Percentiles rank a stretch among this genome's conserved stretches.
phyloP scores from a whole-genome alignment of 1,140 invertebrate species.

The Lasioglossum albipes region DNA sequence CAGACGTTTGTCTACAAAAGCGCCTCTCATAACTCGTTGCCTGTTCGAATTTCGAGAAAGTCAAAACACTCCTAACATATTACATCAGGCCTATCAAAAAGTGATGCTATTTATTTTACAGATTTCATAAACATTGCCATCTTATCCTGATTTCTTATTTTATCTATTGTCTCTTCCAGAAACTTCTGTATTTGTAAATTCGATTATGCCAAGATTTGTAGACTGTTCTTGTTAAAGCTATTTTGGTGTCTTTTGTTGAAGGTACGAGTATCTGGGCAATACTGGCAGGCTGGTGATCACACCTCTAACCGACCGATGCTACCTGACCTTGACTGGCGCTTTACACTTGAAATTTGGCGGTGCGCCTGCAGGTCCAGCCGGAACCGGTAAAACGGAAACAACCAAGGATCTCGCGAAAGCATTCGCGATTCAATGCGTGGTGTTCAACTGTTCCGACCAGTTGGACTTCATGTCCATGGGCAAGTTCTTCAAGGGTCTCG shows the following conservation, averaged over 20 bases:
- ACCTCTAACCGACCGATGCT: slow-evolving; percentile 88
- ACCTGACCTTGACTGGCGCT: slow-evolving; percentile 85
- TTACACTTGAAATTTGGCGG: slow-evolving; percentile 87
- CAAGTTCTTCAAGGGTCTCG: slow-evolving; percentile 83
- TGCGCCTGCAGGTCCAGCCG: slow-evolving; percentile 87
- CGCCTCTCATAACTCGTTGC: too few relatives aligned
- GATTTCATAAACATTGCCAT: too few relatives aligned
- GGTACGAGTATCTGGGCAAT: slow-evolving; percentile 85
- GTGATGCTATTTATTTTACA: too few relatives aligned
- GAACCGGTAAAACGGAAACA: slow-evolving; percentile 89
- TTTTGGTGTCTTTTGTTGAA: slow-evolving; percentile 4
- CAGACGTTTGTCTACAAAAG: too few relatives aligned
- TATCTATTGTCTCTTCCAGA: too few relatives aligned
- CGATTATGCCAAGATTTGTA: too few relatives aligned
- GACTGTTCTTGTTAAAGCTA: background rate
- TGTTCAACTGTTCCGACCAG: slow-evolving; percentile 89
- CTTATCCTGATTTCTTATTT: too few relatives aligned
- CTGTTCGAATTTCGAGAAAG: too few relatives aligned
- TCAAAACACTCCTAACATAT: too few relatives aligned
- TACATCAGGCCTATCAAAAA: too few relatives aligned
- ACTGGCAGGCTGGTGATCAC: slow-evolving; percentile 89
- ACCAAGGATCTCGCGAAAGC: slow-evolving; percentile 89
- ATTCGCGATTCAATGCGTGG: slow-evolving; percentile 87
- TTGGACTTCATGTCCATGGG: slow-evolving; percentile 87
- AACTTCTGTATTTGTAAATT: too few relatives aligned